Conservation (phyloP, 2,888 invertebrate genomes). For the Thera obeliscata region DNA sequence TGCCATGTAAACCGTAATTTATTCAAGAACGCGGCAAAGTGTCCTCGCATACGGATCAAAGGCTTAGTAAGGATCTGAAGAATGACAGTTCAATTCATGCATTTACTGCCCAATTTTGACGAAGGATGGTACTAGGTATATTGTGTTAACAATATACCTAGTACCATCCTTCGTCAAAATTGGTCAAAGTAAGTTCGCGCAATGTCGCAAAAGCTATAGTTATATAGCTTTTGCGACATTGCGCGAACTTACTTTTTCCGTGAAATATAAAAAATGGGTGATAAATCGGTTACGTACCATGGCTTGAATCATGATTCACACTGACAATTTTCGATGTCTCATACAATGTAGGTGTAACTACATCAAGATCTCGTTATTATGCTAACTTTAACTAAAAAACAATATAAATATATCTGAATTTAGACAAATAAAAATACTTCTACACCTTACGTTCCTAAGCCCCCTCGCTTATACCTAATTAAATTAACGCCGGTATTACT, state of each 20-base stretch:
- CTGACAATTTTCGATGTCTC: constrained; percentile 6
- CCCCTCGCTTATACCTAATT: background rate
- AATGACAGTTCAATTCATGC: constrained; percentile 20
- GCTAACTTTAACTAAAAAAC: too few relatives aligned
- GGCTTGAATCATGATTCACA: constrained; percentile 2
- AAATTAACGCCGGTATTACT: background rate
- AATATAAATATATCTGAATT: too few relatives aligned
- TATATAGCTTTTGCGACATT: background rate
- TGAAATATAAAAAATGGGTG: background rate
- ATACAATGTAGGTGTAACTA: background rate
- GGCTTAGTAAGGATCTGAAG: constrained; percentile 27
- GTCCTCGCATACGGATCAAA: constrained; percentile 26
- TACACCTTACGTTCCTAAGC: too few relatives aligned
- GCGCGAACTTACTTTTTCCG: background rate
- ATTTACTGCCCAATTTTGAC: background rate
- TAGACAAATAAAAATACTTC: too few relatives aligned
- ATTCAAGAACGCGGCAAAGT: constrained; percentile 36
- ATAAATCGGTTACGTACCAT: background rate
- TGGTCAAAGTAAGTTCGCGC: too few relatives aligned
- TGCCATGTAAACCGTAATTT: constrained; percentile 36
- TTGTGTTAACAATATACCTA: background rate
- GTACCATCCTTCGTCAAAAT: too few relatives aligned
- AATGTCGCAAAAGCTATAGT: too few relatives aligned
- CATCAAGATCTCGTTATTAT: background rate
- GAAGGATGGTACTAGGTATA: background rate